Evolutionary conservation across 2,113 vertebrate genomes (phyloP).

Genomic region (zebrafish (Danio rerio)): DNA sequence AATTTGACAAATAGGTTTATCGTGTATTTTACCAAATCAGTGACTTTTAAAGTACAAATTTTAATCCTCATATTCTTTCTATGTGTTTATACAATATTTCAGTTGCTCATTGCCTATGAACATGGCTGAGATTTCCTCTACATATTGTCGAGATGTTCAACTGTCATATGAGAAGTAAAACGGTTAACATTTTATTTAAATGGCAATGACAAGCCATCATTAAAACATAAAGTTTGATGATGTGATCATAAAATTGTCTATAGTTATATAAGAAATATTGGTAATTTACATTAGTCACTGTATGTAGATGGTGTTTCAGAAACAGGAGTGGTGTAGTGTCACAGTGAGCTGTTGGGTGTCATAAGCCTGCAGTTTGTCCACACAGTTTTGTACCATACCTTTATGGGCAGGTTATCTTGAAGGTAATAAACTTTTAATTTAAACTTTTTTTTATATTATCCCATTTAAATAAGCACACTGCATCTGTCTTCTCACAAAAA

Average conservation of each 20-base stretch:
- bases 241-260: neutral
- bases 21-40: neutral
- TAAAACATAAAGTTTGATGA: neutral
- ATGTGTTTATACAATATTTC: neutral
- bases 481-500: neutral
- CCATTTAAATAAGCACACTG: neutral
- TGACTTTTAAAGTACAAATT: neutral
- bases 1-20: neutral
- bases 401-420: conserved; percentile 13
- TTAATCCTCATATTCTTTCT: neutral
- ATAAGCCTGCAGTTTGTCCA: conserved; percentile 7
- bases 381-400: neutral
- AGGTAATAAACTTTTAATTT: neutral
- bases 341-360: neutral
- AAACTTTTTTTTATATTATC: neutral
- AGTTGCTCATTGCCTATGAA: neutral
- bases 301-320: neutral
- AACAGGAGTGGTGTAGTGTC: neutral
- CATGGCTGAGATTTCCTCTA: neutral
- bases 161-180: neutral
- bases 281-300: neutral
- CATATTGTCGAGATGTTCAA: neutral
- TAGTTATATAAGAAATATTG: neutral
- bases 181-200: neutral
- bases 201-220: neutral